These are phyloP conservation scores for Alviniconcha marisindica DNA, from an alignment of 1,140 invertebrate genomes.

Conservation along the genomic window DNA sequence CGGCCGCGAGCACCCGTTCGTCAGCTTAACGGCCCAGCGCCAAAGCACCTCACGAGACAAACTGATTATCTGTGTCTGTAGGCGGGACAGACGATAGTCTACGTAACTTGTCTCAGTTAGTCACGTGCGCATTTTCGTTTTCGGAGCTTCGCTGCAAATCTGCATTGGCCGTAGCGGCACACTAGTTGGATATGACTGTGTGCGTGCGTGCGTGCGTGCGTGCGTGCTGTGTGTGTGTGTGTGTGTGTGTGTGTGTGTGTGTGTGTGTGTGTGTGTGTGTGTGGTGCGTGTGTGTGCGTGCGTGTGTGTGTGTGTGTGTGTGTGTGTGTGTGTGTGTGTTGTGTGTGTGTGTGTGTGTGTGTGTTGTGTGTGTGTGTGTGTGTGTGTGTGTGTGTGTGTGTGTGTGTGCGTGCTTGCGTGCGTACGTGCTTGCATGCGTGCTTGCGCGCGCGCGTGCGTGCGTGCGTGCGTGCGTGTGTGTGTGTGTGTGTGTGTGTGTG, in stretches of 20 bases:
- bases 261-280: neutral
- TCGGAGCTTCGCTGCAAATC: no score
- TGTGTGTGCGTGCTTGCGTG: neutral
- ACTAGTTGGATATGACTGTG: neutral
- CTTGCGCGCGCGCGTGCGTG: no score
- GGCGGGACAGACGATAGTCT: no score
- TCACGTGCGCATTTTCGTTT: no score
- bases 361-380: neutral
- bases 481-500: no score
- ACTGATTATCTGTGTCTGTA: no score
- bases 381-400: neutral
- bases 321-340: neutral
- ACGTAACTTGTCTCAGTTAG: no score
- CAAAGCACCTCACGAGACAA: no score
- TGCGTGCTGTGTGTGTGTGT: neutral
- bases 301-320: neutral
- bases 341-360: neutral
- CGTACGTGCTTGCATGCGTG: neutral
- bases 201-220: neutral
- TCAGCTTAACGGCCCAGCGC: no score
- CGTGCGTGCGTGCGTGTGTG: no score
- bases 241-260: neutral
- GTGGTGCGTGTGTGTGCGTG: neutral
- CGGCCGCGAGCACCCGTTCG: no score
- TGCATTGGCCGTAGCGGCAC: no score